Base-by-base conservation (phyloP, 2,113 vertebrate genomes). In the Dendrocopos noguchii region DNA sequence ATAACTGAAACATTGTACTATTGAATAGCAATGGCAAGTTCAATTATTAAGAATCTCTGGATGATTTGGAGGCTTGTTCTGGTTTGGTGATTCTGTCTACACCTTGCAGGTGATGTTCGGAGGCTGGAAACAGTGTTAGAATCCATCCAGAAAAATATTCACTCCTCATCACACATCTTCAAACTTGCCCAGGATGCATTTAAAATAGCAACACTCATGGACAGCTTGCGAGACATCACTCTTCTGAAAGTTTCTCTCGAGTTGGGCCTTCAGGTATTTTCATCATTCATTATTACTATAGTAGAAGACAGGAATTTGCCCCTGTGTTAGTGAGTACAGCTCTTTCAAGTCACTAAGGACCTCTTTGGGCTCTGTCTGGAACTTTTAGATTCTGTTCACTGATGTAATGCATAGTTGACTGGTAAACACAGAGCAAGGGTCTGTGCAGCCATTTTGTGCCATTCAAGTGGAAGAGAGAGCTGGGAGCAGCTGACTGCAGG, bases 91-190 rank as follows among this genome's bases (percentile, higher is more conserved):
- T 84, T 64, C 52, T 93, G 61, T 68, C 75, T 97, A 70, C 90
- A 82, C 61, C n/a, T 94, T 93, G 81, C 97, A 99, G 99, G 99
- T 86, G 99, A 99, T 97, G 98, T 98, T 97, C 98, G 95, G 95
- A 98, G 98, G 93, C 98, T 99, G 95, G 99, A 99, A 98, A 98
- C 98, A 79, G 98, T 98, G 87, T 97, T 98, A 98, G 98, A 98
- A 97, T 98, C 98, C 93, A 98, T 98, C 56, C 98, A 98, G 97
- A 98, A 98, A 96, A 98, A 98, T 92, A 98, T 98, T 89, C 98
- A 99, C 98, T 99, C 99, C 94, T 99, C 98, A 93, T 98, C 98
- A 81, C 98, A 99, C 96, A 99, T 99, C 97, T 99, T 99, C 97
- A 98, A 98, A 96, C 98, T 98, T 88, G 98, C 98, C 95, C 98